Base-by-base conservation (phyloP, 2,113 vertebrate species). In the Podilymbus podiceps region DNA sequence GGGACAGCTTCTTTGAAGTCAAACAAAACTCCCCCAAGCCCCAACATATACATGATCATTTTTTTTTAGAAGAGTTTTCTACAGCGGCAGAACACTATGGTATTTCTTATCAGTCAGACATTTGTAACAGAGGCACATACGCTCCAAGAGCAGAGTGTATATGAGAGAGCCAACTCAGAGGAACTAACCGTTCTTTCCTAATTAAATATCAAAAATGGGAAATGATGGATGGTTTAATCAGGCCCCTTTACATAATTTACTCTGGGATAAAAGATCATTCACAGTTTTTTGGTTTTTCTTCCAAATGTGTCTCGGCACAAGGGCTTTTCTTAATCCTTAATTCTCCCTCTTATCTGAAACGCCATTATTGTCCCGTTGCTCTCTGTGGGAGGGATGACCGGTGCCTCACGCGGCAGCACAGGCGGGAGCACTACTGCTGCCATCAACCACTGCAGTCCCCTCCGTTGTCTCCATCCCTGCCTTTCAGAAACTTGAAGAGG, bases 401-500 rank as follows among this genome's bases (percentile, higher is more conserved):
- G 56, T 4, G 1, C 49, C 62, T 49, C 47, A 19, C 1, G 3
- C 0, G 7, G 80, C 80, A 50, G 20, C 2, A 9, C 82, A 64
- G 74, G 46, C 4, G 2, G 64, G 47, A 60, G 46, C 33, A 8
- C 50, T 42, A 6, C 52, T 81, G 83, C 31, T 68, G 64, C 86
- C 28, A 10, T 30, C 35, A 59, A 42, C 58, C 76, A 18, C 66
- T 31, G 42, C 53, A 56, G 49, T 15, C 35, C 19, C 38, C 73
- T 20, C 60, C 2, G 3, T 52, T 47, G 31, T 19, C 79, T 90
- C 52, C 64, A 49, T 75, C 68, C n/a, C 49, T 35, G 73, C 76
- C 56, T 88, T 72, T 44, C 44, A 38, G 88, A 79, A 91, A 85
- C 38, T 64, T 31, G 56, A 92, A 92, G 62, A 95, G 82, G 63